These are phyloP conservation scores for Petrolisthes manimaculis DNA, from an alignment of 2,888 invertebrate genomes.

Conservation along the genomic window DNA sequence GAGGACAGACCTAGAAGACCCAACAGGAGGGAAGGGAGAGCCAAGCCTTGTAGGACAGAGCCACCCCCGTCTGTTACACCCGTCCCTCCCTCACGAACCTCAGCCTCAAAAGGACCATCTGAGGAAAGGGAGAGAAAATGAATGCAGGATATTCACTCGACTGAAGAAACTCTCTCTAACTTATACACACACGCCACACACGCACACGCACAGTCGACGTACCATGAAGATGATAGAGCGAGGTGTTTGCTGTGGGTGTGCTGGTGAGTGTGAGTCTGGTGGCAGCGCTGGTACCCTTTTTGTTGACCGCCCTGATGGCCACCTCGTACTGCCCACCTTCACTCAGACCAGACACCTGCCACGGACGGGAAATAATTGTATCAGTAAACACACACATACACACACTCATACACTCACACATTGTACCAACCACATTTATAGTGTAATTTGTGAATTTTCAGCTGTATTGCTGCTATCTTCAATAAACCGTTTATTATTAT, in stretches of 20 bases:
- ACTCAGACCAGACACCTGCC: conserved; percentile 33
- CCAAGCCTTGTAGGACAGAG: background rate
- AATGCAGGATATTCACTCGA: background rate
- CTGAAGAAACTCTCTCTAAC: background rate
- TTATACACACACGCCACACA: background rate
- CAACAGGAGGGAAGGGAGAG: conserved; percentile 36
- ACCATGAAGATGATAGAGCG: conserved; percentile 38
- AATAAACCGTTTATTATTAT: too few relatives aligned
- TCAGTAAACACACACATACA: background rate
- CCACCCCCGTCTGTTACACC: background rate
- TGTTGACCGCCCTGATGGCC: conserved; percentile 34
- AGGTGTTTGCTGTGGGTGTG: conserved; percentile 12
- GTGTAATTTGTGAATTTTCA: too few relatives aligned
- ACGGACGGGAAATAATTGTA: background rate
- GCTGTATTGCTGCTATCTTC: too few relatives aligned
- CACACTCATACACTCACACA: background rate
- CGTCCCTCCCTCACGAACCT: conserved; percentile 38
- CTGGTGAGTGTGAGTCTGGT: conserved; percentile 31
- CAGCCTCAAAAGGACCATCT: conserved; percentile 60
- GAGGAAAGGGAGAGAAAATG: background rate
- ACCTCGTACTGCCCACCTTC: conserved; percentile 33
- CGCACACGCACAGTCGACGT: background rate
- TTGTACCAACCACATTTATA: too few relatives aligned
- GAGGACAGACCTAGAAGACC: conserved; percentile 46
- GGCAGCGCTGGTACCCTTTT: conserved; percentile 35